These are phyloP conservation scores for Centropyge bicolor DNA, from an alignment of 2,797 vertebrate genomes.

Conservation along the genomic window DNA sequence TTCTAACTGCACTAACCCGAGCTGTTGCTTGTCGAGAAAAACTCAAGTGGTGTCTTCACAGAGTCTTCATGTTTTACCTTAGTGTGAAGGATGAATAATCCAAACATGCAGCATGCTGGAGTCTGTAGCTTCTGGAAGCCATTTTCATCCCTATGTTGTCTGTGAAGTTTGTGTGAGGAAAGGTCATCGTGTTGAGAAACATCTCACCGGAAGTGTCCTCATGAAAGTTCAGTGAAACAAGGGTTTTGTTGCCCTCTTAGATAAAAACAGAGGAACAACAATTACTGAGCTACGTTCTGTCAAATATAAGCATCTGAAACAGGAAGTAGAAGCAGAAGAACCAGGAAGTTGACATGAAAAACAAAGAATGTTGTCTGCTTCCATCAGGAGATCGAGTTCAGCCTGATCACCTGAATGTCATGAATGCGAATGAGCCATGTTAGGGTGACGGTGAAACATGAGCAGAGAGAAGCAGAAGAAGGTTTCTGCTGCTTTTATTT, in stretches of 20 bases:
- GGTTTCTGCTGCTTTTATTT: too few species aligned
- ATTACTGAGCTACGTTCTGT: background rate
- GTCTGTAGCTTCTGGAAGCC: background rate
- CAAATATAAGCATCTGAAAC: background rate
- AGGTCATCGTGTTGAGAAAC: background rate
- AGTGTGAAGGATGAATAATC: background rate
- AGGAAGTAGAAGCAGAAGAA: too few species aligned
- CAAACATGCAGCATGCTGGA: background rate
- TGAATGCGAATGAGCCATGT: background rate
- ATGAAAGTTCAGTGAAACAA: background rate
- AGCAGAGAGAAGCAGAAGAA: too few species aligned
- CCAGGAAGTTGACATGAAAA: background rate
- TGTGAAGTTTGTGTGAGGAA: background rate
- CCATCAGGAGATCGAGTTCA: background rate
- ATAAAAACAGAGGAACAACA: too few species aligned
- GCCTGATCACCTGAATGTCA: background rate
- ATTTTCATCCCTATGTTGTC: background rate
- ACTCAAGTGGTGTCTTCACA: background rate
- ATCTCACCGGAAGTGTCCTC: background rate
- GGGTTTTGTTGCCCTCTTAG: too few species aligned
- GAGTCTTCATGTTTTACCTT: background rate
- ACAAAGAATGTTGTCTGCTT: background rate
- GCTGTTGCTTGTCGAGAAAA: background rate
- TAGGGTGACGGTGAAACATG: background rate
- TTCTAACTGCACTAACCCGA: background rate